Evolutionary conservation across 2,888 invertebrate species (phyloP).

Genomic region (Theretra japonica): DNA sequence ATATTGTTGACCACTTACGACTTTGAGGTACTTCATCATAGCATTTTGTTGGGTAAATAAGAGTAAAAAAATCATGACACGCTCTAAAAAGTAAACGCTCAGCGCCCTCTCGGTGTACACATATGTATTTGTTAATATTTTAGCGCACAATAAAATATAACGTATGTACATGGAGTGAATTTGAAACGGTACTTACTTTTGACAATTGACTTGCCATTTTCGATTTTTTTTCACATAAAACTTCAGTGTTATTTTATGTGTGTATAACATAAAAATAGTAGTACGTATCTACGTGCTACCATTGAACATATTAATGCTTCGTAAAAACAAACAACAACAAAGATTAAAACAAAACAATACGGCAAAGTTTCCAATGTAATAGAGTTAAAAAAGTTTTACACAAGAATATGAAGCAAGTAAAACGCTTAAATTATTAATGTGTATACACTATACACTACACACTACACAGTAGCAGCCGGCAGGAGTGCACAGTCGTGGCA

Average conservation of each 20-base stretch:
- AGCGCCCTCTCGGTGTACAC: neutral
- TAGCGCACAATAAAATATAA: neutral
- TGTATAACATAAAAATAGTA: too few species aligned
- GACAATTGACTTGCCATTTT: neutral
- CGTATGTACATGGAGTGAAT: neutral
- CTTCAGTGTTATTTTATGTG: too few species aligned
- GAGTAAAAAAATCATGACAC: neutral
- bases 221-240: neutral
- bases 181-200: neutral
- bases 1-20: too few species aligned
- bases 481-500: slow-evolving; percentile 41
- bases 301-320: neutral
- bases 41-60: too few species aligned
- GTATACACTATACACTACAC: slow-evolving; percentile 29
- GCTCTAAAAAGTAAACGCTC: neutral
- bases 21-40: too few species aligned
- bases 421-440: slow-evolving; percentile 34
- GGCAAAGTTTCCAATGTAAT: slow-evolving; percentile 1
- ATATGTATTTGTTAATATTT: neutral
- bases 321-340: slow-evolving; percentile 6
- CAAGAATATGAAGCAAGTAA: slow-evolving; percentile 26
- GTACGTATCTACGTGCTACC: too few species aligned
- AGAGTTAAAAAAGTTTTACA: neutral
- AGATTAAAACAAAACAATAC: neutral
- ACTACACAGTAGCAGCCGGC: slow-evolving; percentile 31